phyloP scores from a whole-genome alignment of 2,888 invertebrate species.

The Synergus gifuensis region DNA sequence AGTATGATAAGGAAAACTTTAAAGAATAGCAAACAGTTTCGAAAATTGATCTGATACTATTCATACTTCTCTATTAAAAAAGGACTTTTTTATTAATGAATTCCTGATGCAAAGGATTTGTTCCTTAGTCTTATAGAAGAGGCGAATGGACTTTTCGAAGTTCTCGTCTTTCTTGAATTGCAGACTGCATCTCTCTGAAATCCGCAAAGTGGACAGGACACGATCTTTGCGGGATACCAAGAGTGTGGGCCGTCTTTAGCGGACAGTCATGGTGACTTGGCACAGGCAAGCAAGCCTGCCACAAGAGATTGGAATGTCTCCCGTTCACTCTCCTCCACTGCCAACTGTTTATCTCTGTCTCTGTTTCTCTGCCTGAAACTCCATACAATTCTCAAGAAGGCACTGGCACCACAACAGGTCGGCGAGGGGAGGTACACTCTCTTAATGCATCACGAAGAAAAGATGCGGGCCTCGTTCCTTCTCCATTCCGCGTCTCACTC shows the following conservation, averaged over 20 bases:
- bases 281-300: slow-evolving; percentile 65
- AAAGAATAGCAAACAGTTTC: no score
- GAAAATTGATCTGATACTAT: no score
- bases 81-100: no score
- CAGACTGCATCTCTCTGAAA: not conserved
- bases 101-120: no score
- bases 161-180: not conserved
- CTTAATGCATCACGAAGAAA: slow-evolving; percentile 66
- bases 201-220: slow-evolving; percentile 53
- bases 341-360: slow-evolving; percentile 37
- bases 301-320: slow-evolving; percentile 77
- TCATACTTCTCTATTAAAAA: no score
- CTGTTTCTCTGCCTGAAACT: slow-evolving; percentile 19
- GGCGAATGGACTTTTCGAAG: no score
- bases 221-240: slow-evolving; percentile 56
- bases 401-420: slow-evolving; percentile 26
- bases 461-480: slow-evolving; percentile 61
- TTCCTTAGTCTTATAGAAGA: no score
- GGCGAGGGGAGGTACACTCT: slow-evolving; percentile 50
- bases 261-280: slow-evolving; percentile 64
- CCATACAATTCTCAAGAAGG: slow-evolving; percentile 18
- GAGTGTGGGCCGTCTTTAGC: slow-evolving; percentile 64
- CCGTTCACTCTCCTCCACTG: slow-evolving; percentile 61
- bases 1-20: no score
- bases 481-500: slow-evolving; percentile 41